Conservation (phyloP, 2,888 invertebrate species). For the Quadriops clusia region DNA sequence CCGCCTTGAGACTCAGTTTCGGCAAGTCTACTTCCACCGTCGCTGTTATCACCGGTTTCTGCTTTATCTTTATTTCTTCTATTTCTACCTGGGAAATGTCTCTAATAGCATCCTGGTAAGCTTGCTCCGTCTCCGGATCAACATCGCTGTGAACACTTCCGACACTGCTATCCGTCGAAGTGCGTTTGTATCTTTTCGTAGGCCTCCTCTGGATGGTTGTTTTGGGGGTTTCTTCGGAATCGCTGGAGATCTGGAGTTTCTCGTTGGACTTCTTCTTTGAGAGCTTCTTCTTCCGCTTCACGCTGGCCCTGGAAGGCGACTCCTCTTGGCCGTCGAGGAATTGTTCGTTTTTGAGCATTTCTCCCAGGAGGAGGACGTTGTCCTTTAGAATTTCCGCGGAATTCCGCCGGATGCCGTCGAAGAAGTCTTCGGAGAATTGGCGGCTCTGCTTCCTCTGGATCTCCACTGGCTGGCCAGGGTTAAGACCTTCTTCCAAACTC, state of each 20-base stretch:
- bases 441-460: conserved; percentile 35
- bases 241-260: conserved; percentile 16
- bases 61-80: conserved; percentile 38
- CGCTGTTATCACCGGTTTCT: conserved; percentile 44
- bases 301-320: conserved; percentile 18
- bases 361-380: conserved; percentile 43
- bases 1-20: conserved; percentile 41
- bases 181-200: conserved; percentile 24
- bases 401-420: conserved; percentile 39
- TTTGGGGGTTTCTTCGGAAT: conserved; percentile 8
- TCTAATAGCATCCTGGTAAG: conserved; percentile 24
- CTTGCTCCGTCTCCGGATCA: conserved; percentile 7
- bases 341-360: conserved; percentile 35
- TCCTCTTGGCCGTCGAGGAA: conserved; percentile 25
- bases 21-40: conserved; percentile 42
- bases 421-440: conserved; percentile 27
- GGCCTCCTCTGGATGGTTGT: conserved; percentile 19
- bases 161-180: conserved; percentile 19
- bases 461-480: conserved; percentile 38
- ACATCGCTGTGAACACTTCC: conserved; percentile 9
- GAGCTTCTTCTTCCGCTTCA: conserved; percentile 28
- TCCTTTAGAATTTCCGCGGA: conserved; percentile 47
- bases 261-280: conserved; percentile 26
- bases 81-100: conserved; percentile 38
- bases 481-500: conserved; percentile 41